Conservation (phyloP, 2,888 invertebrate species). For the Brachylomia viminalis region DNA sequence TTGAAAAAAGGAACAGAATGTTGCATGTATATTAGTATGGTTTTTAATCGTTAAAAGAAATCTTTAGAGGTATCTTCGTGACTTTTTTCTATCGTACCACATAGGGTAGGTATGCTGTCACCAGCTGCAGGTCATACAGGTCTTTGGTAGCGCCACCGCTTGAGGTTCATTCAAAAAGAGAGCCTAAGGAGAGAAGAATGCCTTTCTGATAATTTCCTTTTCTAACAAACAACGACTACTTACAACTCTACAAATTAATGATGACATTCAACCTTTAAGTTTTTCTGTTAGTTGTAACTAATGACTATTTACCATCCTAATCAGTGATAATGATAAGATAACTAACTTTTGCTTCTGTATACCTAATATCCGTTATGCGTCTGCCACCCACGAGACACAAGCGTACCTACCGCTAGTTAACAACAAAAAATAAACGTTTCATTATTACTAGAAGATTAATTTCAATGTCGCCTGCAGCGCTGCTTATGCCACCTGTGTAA, state of each 20-base stretch:
- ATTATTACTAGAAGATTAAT: constrained; percentile 32
- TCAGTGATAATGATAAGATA: too few relatives aligned
- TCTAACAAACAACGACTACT: neutral
- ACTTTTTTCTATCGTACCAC: too few relatives aligned
- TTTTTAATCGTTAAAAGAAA: too few relatives aligned
- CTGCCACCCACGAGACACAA: neutral
- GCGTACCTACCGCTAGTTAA: constrained; percentile 22
- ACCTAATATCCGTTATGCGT: neutral
- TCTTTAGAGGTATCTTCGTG: too few relatives aligned
- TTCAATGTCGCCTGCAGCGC: constrained; percentile 42
- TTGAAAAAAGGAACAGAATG: too few relatives aligned
- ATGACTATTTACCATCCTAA: too few relatives aligned
- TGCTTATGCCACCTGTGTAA: constrained; percentile 36
- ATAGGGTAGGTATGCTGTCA: neutral
- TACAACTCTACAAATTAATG: neutral
- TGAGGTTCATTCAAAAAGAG: neutral
- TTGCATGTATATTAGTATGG: too few relatives aligned
- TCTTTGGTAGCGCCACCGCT: neutral
- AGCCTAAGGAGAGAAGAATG: too few relatives aligned
- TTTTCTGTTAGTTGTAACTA: too few relatives aligned
- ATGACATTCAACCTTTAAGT: too few relatives aligned
- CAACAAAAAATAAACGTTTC: constrained; percentile 16
- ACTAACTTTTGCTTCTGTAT: neutral
- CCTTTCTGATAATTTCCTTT: too few relatives aligned
- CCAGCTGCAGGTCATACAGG: neutral